Conservation (phyloP, 2,113 vertebrate genomes). For the Climacteris rufus region DNA sequence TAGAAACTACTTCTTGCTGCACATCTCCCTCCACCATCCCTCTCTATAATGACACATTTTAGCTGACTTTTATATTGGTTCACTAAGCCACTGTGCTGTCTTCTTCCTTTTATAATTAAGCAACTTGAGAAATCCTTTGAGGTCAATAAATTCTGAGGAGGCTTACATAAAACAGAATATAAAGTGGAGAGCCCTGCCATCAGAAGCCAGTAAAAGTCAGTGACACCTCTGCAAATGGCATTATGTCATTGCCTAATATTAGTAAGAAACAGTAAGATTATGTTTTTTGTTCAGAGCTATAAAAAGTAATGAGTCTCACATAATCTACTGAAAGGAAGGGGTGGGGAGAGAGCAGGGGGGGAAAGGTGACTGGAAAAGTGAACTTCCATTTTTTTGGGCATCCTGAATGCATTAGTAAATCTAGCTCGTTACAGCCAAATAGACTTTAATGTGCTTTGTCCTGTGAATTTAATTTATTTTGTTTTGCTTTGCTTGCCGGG, state of each 20-base stretch:
- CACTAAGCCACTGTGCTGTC: constrained; percentile 60
- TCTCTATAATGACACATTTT: constrained; percentile 34
- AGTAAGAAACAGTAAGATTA: constrained; percentile 74
- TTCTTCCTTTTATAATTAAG: constrained; percentile 77
- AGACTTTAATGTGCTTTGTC: constrained; percentile 46
- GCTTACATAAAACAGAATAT: constrained; percentile 78
- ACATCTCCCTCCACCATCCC: not conserved
- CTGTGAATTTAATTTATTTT: constrained; percentile 25
- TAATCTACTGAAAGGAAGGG: constrained; percentile 71
- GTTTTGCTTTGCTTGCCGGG: constrained; percentile 21
- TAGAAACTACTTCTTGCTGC: not conserved
- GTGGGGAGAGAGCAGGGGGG: not conserved
- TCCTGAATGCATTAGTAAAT: constrained; percentile 65
- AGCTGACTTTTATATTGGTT: constrained; percentile 56
- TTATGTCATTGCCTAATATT: constrained; percentile 82
- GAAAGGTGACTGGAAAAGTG: constrained; percentile 59
- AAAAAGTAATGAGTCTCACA: constrained; percentile 80
- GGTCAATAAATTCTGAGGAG: constrained; percentile 75
- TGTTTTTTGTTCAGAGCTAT: constrained; percentile 71
- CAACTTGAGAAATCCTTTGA: constrained; percentile 75
- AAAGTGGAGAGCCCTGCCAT: constrained; percentile 76
- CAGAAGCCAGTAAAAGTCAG: constrained; percentile 83
- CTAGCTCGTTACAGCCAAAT: constrained; percentile 18
- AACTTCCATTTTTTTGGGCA: constrained; percentile 58
- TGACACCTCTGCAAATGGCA: constrained; percentile 78